Conservation (phyloP, 1,140 invertebrate species). For the Scaptomyza pallida region DNA sequence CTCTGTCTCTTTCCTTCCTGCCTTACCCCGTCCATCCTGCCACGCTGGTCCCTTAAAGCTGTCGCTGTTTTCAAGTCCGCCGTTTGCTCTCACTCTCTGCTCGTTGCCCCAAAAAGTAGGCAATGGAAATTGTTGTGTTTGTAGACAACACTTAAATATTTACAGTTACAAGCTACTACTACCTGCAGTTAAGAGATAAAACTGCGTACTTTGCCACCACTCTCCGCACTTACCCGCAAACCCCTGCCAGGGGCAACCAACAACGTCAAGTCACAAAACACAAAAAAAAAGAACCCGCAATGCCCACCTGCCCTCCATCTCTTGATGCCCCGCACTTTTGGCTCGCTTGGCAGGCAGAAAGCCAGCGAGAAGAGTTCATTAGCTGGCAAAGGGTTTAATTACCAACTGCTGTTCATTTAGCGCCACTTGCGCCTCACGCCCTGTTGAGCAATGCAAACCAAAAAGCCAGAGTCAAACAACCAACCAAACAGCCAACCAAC, state of each 20-base stretch:
- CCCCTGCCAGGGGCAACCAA: background rate
- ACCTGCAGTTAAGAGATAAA: conserved; percentile 71
- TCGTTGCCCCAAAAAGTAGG: conserved; percentile 37
- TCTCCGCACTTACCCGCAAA: background rate
- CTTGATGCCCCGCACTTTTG: background rate
- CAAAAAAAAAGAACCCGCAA: background rate
- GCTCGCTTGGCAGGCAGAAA: conserved; percentile 12
- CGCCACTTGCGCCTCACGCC: conserved; percentile 82
- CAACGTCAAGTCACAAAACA: background rate
- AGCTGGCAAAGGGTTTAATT: conserved; percentile 84
- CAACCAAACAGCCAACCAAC: conserved; percentile 55
- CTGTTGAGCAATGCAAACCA: conserved; percentile 83
- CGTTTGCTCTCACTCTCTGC: background rate
- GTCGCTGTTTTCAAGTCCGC: background rate
- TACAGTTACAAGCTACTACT: conserved; percentile 46
- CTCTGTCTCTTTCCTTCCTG: background rate
- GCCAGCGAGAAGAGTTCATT: conserved; percentile 72
- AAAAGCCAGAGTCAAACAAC: conserved; percentile 62
- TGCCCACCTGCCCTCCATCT: background rate
- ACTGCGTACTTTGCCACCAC: conserved; percentile 57
- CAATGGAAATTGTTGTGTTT: conserved; percentile 14
- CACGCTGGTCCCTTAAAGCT: background rate
- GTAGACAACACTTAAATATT: conserved; percentile 70
- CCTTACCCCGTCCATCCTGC: background rate
- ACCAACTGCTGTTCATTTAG: conserved; percentile 84